Evolutionary conservation across 1,140 invertebrate genomes (phyloP).

Genomic region (Drosophila yakuba): DNA sequence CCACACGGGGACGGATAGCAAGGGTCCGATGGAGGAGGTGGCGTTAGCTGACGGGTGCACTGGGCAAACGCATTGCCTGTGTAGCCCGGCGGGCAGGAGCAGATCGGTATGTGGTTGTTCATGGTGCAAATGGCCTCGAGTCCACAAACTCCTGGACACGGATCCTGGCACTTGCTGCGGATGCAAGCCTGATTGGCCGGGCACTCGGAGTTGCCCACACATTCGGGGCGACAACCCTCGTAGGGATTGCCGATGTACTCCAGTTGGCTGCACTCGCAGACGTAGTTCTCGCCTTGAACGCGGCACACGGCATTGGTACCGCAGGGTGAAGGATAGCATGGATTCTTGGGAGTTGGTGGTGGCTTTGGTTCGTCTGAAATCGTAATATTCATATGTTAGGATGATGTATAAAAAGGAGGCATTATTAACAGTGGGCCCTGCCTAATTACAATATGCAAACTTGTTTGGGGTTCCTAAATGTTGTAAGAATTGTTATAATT

Average conservation of each 20-base stretch:
- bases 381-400: slow-evolving; percentile 1
- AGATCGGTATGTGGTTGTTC: slow-evolving; percentile 88
- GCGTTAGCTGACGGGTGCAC: slow-evolving; percentile 64
- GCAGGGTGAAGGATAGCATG: slow-evolving; percentile 87
- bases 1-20: slow-evolving; percentile 91
- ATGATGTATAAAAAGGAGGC: background rate
- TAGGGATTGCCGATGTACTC: slow-evolving; percentile 87
- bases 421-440: slow-evolving; percentile 20
- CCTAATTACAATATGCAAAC: slow-evolving; percentile 85
- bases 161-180: slow-evolving; percentile 87
- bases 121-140: slow-evolving; percentile 88
- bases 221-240: slow-evolving; percentile 87
- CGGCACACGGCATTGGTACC: slow-evolving; percentile 87
- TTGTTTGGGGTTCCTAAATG: slow-evolving; percentile 6
- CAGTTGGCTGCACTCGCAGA: slow-evolving; percentile 85
- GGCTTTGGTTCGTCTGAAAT: slow-evolving; percentile 83
- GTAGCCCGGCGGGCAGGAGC: slow-evolving; percentile 87
- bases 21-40: slow-evolving; percentile 86
- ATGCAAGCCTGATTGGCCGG: slow-evolving; percentile 86
- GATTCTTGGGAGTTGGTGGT: slow-evolving; percentile 85
- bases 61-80: slow-evolving; percentile 91
- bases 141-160: slow-evolving; percentile 87
- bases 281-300: slow-evolving; percentile 84
- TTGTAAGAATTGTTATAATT: too few species aligned
- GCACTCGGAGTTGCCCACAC: slow-evolving; percentile 87